phyloP scores from a whole-genome alignment of 2,888 invertebrate species.

The Plagodis pulveraria region DNA sequence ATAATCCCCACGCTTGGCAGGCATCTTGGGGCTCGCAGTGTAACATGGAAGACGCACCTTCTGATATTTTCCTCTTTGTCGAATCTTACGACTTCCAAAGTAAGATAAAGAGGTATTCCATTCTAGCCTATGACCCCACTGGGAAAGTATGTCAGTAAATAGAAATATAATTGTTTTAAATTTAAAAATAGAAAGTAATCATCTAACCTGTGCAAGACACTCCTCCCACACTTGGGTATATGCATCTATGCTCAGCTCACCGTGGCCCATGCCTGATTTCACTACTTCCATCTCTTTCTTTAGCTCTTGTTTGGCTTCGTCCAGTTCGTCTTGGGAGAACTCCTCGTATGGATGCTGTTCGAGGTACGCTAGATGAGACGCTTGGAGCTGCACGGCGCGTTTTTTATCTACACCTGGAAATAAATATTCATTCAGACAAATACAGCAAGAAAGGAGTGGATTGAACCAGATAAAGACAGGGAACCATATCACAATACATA shows the following conservation, averaged over 20 bases:
- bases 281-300: constrained; percentile 95
- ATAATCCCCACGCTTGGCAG: no score
- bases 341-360: constrained; percentile 94
- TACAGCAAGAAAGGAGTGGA: no score
- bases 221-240: constrained; percentile 99
- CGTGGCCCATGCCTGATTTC: constrained; percentile 97
- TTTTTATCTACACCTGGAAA: constrained; percentile 78
- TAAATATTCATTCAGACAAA: neutral
- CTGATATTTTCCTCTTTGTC: no score
- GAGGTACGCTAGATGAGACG: constrained; percentile 91
- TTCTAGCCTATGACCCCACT: no score
- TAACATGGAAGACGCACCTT: no score
- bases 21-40: no score
- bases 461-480: no score
- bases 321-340: constrained; percentile 88
- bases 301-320: constrained; percentile 87
- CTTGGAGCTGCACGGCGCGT: constrained; percentile 84
- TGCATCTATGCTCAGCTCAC: constrained; percentile 95
- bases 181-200: neutral
- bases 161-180: no score
- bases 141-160: no score
- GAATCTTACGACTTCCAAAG: no score
- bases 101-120: no score
- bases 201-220: constrained; percentile 92
- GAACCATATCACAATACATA: no score